Percentiles rank a stretch among this genome's conserved stretches.
Conservation (phyloP, 2,797 vertebrate species). For the Leuciscus waleckii region DNA sequence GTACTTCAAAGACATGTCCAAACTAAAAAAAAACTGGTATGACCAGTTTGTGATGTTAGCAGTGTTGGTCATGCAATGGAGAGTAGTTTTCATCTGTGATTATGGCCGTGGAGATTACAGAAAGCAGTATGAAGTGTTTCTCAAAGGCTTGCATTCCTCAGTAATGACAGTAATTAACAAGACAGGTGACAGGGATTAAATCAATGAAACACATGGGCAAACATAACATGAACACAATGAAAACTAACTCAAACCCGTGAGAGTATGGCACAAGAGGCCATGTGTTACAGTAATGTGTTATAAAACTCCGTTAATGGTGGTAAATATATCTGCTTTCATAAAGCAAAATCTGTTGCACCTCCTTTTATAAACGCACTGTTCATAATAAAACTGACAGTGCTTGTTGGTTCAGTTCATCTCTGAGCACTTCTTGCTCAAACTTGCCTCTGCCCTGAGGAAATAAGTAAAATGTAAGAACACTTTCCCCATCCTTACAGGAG, state of each 20-base stretch:
- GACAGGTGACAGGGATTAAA: too few relatives aligned
- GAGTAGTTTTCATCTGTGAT: too few relatives aligned
- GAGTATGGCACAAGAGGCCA: too few relatives aligned
- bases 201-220: too few relatives aligned
- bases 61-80: background rate
- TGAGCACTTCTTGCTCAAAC: conserved; percentile 6
- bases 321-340: background rate
- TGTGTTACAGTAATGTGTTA: too few relatives aligned
- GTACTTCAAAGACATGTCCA: background rate
- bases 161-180: too few relatives aligned
- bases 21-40: background rate
- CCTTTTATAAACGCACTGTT: background rate
- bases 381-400: background rate
- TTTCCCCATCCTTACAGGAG: background rate
- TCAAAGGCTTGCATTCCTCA: background rate
- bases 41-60: background rate
- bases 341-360: background rate
- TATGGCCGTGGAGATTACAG: background rate
- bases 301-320: background rate
- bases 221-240: too few relatives aligned
- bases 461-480: background rate
- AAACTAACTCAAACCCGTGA: too few relatives aligned
- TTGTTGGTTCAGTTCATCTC: background rate
- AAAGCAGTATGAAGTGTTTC: background rate
- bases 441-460: background rate